Percentiles rank a stretch among this genome's conserved stretches.
These are phyloP conservation scores for Parnassius orleans DNA, from an alignment of 2,888 invertebrate genomes.

Conservation along the genomic window DNA sequence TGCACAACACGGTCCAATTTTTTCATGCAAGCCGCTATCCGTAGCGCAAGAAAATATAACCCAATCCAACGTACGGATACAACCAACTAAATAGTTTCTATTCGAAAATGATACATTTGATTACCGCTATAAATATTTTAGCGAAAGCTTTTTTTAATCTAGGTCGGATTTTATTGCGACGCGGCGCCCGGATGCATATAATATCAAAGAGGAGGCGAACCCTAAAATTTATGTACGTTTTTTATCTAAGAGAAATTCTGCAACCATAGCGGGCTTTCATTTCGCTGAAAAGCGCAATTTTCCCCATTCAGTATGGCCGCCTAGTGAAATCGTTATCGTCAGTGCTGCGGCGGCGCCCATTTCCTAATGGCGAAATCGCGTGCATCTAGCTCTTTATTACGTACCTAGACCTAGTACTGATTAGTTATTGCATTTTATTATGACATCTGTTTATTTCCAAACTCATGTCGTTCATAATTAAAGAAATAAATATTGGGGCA, in stretches of 20 bases:
- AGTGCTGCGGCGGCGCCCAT: constrained; percentile 67
- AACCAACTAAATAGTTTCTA: constrained; percentile 21
- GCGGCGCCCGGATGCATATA: constrained; percentile 49
- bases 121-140: constrained; percentile 21
- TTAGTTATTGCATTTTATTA: constrained; percentile 41
- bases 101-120: constrained; percentile 23
- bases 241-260: constrained; percentile 62
- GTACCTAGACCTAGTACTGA: constrained; percentile 42
- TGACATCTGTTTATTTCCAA: constrained; percentile 30
- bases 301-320: constrained; percentile 70
- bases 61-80: constrained; percentile 22
- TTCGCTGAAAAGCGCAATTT: constrained; percentile 77
- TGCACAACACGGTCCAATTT: neutral
- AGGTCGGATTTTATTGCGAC: constrained; percentile 47
- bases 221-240: constrained; percentile 46
- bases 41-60: constrained; percentile 24
- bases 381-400: constrained; percentile 68
- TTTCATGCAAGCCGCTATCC: constrained; percentile 19
- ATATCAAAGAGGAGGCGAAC: constrained; percentile 38
- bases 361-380: constrained; percentile 76
- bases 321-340: constrained; percentile 75
- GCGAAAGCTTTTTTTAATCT: constrained; percentile 31
- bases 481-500: too few relatives aligned
- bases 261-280: constrained; percentile 65
- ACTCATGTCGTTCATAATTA: constrained; percentile 12